These are phyloP conservation scores for Guaruba guarouba DNA, from an alignment of 2,113 vertebrate genomes.

Conservation along the genomic window DNA sequence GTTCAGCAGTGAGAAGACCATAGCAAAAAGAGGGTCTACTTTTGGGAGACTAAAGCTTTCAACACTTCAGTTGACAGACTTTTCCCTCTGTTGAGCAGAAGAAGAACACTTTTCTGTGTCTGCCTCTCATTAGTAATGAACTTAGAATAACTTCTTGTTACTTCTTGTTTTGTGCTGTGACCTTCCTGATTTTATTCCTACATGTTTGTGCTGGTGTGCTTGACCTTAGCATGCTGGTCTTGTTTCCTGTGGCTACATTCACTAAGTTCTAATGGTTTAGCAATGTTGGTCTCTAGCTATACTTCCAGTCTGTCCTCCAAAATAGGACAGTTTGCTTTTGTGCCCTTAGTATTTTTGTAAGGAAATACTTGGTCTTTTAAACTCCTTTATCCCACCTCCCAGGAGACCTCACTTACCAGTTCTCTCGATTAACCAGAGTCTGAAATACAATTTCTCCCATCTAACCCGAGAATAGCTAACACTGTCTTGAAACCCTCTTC, in stretches of 20 bases:
- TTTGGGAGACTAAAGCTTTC: background rate
- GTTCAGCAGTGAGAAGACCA: background rate
- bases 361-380: background rate
- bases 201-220: slow-evolving; percentile 22
- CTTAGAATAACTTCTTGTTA: slow-evolving; percentile 50
- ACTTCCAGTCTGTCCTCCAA: slow-evolving; percentile 48
- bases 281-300: slow-evolving; percentile 23
- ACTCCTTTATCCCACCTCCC: slow-evolving; percentile 7
- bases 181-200: slow-evolving; percentile 53
- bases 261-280: slow-evolving; percentile 24
- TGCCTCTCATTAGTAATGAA: background rate
- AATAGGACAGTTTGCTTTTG: slow-evolving; percentile 56
- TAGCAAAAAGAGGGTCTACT: background rate
- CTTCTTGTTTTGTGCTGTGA: slow-evolving; percentile 37
- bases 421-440: background rate
- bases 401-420: background rate
- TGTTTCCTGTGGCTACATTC: slow-evolving; percentile 40
- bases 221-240: slow-evolving; percentile 3
- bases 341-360: slow-evolving; percentile 8
- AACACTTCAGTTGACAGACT: background rate
- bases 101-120: background rate
- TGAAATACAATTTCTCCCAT: slow-evolving; percentile 17
- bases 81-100: background rate
- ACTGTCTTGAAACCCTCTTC: background rate
- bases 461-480: slow-evolving; percentile 13